Conservation (phyloP, 1,140 invertebrate genomes). For the Procambarus clarkii region DNA sequence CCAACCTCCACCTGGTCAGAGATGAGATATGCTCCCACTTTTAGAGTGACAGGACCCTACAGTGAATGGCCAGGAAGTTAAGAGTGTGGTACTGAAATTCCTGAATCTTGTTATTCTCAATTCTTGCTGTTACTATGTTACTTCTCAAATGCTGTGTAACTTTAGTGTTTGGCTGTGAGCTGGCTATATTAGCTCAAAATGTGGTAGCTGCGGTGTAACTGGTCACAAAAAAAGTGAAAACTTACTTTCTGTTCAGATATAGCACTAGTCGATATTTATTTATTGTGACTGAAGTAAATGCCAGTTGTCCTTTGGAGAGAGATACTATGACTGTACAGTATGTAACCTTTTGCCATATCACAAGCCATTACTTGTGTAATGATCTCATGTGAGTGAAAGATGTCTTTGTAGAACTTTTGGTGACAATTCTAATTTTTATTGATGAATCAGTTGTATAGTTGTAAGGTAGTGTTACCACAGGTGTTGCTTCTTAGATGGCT, state of each 20-base stretch:
- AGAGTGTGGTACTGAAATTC: conserved; percentile 55
- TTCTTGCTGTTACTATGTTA: conserved; percentile 66
- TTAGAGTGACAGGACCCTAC: conserved; percentile 71
- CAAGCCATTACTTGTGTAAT: conserved; percentile 68
- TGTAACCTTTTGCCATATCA: conserved; percentile 69
- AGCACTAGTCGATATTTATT: conserved; percentile 69
- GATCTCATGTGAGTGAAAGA: conserved; percentile 69
- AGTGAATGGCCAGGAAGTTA: conserved; percentile 70
- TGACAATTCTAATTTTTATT: conserved; percentile 68
- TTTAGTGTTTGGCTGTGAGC: conserved; percentile 69
- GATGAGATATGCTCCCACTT: conserved; percentile 67
- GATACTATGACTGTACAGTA: conserved; percentile 66
- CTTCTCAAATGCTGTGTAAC: conserved; percentile 62
- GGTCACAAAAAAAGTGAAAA: conserved; percentile 67
- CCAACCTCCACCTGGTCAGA: conserved; percentile 70
- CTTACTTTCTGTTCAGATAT: conserved; percentile 68
- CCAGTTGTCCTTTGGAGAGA: conserved; percentile 61
- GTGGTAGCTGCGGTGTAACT: conserved; percentile 67
- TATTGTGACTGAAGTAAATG: conserved; percentile 64
- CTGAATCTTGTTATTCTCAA: conserved; percentile 54
- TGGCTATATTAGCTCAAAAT: conserved; percentile 67
- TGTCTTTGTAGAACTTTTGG: conserved; percentile 67
- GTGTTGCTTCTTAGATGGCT: conserved; percentile 68
- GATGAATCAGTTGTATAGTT: conserved; percentile 66
- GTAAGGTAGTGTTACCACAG: conserved; percentile 67